Percentiles rank a stretch among this genome's conserved stretches.
phyloP scores from a whole-genome alignment of 2,888 invertebrate species.

The Zelleria hepariella region DNA sequence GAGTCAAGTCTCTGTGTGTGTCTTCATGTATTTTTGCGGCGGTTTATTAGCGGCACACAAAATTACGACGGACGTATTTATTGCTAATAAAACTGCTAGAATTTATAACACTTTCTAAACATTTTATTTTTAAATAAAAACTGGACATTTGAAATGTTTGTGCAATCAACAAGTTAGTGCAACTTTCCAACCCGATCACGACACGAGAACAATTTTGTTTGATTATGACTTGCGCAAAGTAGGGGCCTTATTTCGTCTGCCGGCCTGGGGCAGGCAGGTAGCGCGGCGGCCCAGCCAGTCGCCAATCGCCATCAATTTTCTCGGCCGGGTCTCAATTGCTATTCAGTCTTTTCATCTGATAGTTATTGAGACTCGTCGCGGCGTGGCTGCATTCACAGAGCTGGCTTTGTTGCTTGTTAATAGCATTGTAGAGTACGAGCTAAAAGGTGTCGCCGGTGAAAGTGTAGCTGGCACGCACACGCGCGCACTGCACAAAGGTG shows the following conservation, averaged over 20 bases:
- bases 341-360: background rate
- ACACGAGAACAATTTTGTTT: background rate
- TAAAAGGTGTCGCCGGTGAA: background rate
- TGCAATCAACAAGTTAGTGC: background rate
- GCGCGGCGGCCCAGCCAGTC: no score
- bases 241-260: no score
- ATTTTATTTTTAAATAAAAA: background rate
- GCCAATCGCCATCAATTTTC: no score
- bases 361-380: no score
- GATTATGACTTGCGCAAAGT: no score
- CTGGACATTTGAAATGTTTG: background rate
- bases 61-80: background rate
- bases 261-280: no score
- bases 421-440: background rate
- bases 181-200: background rate
- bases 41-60: background rate
- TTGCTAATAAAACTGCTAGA: background rate
- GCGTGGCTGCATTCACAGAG: background rate
- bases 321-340: background rate
- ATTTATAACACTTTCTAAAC: background rate
- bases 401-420: background rate
- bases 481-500: no score
- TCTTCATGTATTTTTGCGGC: no score
- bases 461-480: conserved; percentile 3
- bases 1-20: no score